phyloP scores from a whole-genome alignment of 1,140 invertebrate genomes.

The Trichonephila clavata region DNA sequence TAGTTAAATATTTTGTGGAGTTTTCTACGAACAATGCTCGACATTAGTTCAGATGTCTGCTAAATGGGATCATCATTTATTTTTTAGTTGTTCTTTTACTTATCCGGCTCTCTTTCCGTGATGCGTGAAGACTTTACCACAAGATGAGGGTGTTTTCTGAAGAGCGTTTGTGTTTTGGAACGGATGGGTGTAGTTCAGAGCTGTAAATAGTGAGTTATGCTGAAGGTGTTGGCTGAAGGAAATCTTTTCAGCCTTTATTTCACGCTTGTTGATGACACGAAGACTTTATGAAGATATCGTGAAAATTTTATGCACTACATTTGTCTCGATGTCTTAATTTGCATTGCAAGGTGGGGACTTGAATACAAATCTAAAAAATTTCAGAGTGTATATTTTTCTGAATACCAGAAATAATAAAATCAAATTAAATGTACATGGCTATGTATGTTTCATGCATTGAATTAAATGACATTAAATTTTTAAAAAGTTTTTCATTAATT shows the following conservation, averaged over 20 bases:
- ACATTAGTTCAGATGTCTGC: neutral
- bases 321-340: too few species aligned
- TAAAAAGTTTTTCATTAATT: too few species aligned
- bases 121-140: neutral
- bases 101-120: neutral
- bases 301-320: too few species aligned
- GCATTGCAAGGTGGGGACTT: too few species aligned
- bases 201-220: neutral
- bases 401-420: too few species aligned
- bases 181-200: neutral
- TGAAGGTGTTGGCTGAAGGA: neutral
- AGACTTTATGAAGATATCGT: neutral
- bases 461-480: too few species aligned
- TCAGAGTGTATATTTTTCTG: too few species aligned
- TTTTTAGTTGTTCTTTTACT: neutral
- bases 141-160: neutral
- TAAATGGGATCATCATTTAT: neutral
- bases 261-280: neutral
- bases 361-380: too few species aligned
- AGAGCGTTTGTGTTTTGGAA: neutral
- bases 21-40: neutral
- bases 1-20: neutral
- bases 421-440: too few species aligned
- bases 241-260: neutral
- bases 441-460: too few species aligned